Evolutionary conservation across 2,113 vertebrate species (phyloP).

Genomic region (Paracanthobrama guichenoti): DNA sequence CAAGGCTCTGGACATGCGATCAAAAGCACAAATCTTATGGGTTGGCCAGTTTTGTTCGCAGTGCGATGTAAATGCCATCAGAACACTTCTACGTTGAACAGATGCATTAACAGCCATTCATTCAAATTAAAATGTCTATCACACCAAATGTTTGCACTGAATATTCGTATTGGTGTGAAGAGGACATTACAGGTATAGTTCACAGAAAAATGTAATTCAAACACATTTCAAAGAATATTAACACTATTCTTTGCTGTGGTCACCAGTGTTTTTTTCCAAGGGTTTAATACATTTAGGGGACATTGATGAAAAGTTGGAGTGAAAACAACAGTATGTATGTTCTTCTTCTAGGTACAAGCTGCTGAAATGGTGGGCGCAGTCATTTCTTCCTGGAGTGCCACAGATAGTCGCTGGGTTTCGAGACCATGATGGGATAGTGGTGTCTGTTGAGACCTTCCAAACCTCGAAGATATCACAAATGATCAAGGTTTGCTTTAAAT

Average conservation of each 20-base stretch:
- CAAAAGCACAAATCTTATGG: too few species aligned
- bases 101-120: background rate
- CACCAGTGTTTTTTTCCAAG: background rate
- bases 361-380: conserved; percentile 94
- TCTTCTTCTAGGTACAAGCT: conserved; percentile 80
- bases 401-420: conserved; percentile 86
- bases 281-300: background rate
- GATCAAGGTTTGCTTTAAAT: conserved; percentile 75
- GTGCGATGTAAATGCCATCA: too few species aligned
- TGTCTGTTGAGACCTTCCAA: conserved; percentile 79
- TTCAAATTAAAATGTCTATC: background rate
- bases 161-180: background rate
- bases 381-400: conserved; percentile 87
- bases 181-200: background rate
- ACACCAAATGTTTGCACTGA: background rate
- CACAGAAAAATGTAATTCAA: background rate
- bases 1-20: too few species aligned
- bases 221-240: background rate
- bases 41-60: too few species aligned
- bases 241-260: background rate
- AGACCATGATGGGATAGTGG: conserved; percentile 80
- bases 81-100: too few species aligned
- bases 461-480: conserved; percentile 85
- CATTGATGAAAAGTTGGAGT: background rate
- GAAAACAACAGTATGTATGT: background rate